A percentile compares a stretch with the other conserved stretches of the same genome.
Evolutionary conservation across 1,140 invertebrate species (phyloP).

Genomic region (Monomorium pharaonis): DNA sequence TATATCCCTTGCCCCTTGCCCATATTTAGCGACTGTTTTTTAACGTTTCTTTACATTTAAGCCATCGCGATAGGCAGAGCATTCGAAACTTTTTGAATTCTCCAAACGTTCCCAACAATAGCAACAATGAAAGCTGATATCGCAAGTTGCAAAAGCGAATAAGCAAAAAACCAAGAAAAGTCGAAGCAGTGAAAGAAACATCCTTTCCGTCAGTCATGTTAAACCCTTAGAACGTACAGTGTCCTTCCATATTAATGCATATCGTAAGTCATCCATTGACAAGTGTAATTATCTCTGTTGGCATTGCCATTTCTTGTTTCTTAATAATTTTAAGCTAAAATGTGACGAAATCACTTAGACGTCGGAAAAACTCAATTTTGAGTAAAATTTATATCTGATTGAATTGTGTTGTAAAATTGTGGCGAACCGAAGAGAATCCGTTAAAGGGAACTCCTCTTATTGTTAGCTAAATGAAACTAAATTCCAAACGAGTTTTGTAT

Average conservation of each 20-base stretch:
- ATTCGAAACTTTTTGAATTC: background rate
- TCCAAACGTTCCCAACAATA: constrained; percentile 2
- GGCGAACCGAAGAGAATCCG: background rate
- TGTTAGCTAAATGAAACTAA: background rate
- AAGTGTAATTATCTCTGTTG: background rate
- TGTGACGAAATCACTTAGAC: background rate
- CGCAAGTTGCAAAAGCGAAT: constrained; percentile 13
- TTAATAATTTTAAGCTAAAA: constrained; percentile 7
- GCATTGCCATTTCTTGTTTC: background rate
- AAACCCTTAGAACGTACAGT: constrained; percentile 14
- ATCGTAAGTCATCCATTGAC: background rate
- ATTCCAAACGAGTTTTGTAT: background rate
- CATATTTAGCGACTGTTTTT: background rate
- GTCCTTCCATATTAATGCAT: background rate
- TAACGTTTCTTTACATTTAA: background rate
- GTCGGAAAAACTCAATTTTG: background rate
- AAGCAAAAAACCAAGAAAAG: background rate
- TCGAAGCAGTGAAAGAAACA: constrained; percentile 17
- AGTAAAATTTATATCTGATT: background rate
- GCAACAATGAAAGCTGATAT: background rate
- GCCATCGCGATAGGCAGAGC: background rate
- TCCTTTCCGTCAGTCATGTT: constrained; percentile 6
- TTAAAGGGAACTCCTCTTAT: background rate
- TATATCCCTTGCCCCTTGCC: background rate
- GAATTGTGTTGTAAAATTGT: background rate